Evolutionary conservation across 2,888 invertebrate species (phyloP).

Genomic region (Troilus luridus): DNA sequence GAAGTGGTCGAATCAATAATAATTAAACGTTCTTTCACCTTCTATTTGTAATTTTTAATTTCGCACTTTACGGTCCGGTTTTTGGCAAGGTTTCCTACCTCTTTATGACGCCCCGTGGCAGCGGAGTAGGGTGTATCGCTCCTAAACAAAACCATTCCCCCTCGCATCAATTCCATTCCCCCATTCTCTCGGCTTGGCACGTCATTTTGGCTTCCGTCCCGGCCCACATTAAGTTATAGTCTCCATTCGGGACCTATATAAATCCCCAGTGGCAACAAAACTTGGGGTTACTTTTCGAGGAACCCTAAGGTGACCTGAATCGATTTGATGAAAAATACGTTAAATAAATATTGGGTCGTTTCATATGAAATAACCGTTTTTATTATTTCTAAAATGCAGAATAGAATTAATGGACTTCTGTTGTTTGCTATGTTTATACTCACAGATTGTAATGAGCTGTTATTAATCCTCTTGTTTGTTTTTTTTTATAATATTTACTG

Average conservation of each 20-base stretch:
- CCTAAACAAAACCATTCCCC: not conserved
- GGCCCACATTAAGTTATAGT: not conserved
- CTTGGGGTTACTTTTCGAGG: not conserved
- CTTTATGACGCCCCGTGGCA: not conserved
- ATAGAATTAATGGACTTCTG: no score
- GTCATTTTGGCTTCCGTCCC: slow-evolving; percentile 28
- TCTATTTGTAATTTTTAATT: not conserved
- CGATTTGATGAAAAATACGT: not conserved
- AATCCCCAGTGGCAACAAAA: not conserved
- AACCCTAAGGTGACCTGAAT: not conserved
- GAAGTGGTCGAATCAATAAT: not conserved
- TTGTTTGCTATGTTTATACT: no score
- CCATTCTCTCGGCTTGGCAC: not conserved
- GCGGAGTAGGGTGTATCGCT: not conserved
- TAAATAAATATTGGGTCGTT: no score
- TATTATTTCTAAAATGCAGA: no score
- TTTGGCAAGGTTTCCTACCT: not conserved
- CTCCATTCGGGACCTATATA: not conserved
- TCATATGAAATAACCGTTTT: no score
- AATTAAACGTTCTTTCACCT: not conserved
- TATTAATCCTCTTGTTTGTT: no score
- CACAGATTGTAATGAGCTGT: no score
- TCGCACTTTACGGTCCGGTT: not conserved
- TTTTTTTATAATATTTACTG: no score
- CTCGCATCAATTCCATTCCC: not conserved